Base-by-base conservation (phyloP, 2,888 invertebrate genomes). In the Caenorhabditis doughertyi region DNA sequence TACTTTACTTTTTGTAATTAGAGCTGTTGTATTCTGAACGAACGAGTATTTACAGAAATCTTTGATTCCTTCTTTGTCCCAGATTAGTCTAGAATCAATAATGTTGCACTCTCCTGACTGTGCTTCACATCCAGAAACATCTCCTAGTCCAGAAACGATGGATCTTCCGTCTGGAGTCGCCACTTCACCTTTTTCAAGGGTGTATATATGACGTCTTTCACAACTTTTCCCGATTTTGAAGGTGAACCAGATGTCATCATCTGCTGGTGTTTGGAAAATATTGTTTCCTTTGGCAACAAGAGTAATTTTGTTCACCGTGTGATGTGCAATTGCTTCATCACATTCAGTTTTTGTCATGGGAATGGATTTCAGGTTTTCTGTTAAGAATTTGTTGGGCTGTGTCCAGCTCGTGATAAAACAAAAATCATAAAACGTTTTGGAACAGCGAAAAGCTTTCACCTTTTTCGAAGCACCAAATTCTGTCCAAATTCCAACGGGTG, bases 141-240 rank as follows among this genome's bases (percentile, higher is more conserved):
- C 67, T 39, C 67, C 67, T 9, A 67, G 18, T 0, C 53, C 7
- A 0, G 67, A 67, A 16, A 67, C 39, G 1, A 67, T 5, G 23
- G n/a, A 55, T 16, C 42, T 42, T 5, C 67, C 67, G 11, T 67
- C 67, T 13, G 67, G 39, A n/a, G 67, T 67, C n/a, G 67, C 55
- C 0, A 67, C 18, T 39, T 67, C 67, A 2, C 67, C 67, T 1
- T 25, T 27, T 42, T 67, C 67, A 2, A 42, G 16, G 0, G 53
- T 23, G 23, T 39, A 67, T n/a, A n/a, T 13, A 60, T 35, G 3
- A 25, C 21, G 3, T 42, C 60, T 13, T 60, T 16, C 2, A 23
- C 42, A 42, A 1, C 3, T 42, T 23, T 2, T n/a, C 25, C 42
- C 60, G 8, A 16, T 42, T 25, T 47, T 47, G n/a, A n/a, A n/a